phyloP scores from a whole-genome alignment of 2,888 invertebrate species.

The Frankliniella intonsa region DNA sequence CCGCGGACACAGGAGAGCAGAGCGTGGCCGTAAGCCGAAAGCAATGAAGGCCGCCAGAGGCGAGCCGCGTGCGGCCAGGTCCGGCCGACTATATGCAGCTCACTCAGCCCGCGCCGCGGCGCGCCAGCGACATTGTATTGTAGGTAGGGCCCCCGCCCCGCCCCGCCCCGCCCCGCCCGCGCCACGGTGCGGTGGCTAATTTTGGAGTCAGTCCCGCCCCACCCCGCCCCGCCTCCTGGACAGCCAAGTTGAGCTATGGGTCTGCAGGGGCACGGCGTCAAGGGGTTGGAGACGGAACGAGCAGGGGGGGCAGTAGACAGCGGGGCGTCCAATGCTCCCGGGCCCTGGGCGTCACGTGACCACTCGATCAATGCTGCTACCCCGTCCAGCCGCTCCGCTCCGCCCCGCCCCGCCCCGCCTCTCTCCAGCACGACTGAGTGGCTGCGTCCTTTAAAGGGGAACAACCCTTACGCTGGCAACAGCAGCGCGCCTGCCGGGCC shows the following conservation, averaged over 20 bases:
- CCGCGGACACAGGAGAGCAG: not conserved
- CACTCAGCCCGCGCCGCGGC: not conserved
- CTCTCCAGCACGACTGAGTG: not conserved
- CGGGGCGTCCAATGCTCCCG: not conserved
- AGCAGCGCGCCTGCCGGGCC: too few relatives aligned
- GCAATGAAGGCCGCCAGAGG: too few relatives aligned
- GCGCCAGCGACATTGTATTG: too few relatives aligned
- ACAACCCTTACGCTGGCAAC: not conserved
- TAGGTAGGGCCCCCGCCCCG: too few relatives aligned
- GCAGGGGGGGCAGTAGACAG: too few relatives aligned
- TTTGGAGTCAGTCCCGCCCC: not conserved
- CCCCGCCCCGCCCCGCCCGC: not conserved
- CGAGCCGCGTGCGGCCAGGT: not conserved
- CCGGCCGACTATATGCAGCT: not conserved
- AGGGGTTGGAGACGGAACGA: not conserved
- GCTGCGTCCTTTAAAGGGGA: conserved; percentile 1
- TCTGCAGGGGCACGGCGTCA: too few relatives aligned
- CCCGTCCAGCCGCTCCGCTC: conserved; percentile 20
- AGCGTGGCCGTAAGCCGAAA: not conserved
- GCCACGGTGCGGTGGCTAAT: not conserved
- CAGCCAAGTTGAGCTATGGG: too few relatives aligned
- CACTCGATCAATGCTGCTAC: conserved; percentile 10
- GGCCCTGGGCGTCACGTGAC: not conserved
- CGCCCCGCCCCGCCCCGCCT: conserved; percentile 33
- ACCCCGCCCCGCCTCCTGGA: too few relatives aligned